Evolutionary conservation across 1,140 invertebrate genomes (phyloP).

Genomic region (Teleogryllus occipitalis): DNA sequence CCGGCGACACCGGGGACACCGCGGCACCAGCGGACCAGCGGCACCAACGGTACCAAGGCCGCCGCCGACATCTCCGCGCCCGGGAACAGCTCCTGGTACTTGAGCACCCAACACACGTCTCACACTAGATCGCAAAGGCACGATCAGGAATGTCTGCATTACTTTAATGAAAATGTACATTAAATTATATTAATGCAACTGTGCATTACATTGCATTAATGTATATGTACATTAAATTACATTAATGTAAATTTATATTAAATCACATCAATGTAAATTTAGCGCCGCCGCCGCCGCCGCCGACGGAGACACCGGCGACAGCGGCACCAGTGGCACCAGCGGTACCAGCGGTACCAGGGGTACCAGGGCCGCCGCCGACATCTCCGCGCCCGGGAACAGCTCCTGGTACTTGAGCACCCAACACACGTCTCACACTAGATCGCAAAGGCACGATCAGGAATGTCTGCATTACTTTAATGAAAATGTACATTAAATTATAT

Average conservation of each 20-base stretch:
- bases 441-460: too few relatives aligned
- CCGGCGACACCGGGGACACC: conserved; percentile 58
- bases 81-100: neutral
- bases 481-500: too few relatives aligned
- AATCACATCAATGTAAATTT: too few relatives aligned
- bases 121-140: too few relatives aligned
- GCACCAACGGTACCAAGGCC: conserved; percentile 58
- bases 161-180: too few relatives aligned
- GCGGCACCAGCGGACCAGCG: conserved; percentile 47
- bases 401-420: neutral
- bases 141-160: too few relatives aligned
- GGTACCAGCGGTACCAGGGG: conserved; percentile 52
- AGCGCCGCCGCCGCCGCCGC: neutral
- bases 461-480: too few relatives aligned
- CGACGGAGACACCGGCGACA: conserved; percentile 61
- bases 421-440: too few relatives aligned
- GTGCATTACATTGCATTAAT: too few relatives aligned
- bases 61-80: neutral
- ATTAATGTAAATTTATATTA: too few relatives aligned
- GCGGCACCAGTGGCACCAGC: conserved; percentile 49
- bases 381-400: neutral
- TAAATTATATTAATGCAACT: too few relatives aligned
- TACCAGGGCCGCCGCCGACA: conserved; percentile 42
- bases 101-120: neutral
- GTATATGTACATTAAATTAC: too few relatives aligned